Conservation (phyloP, 2,113 vertebrate genomes). For the Varanus komodoensis region DNA sequence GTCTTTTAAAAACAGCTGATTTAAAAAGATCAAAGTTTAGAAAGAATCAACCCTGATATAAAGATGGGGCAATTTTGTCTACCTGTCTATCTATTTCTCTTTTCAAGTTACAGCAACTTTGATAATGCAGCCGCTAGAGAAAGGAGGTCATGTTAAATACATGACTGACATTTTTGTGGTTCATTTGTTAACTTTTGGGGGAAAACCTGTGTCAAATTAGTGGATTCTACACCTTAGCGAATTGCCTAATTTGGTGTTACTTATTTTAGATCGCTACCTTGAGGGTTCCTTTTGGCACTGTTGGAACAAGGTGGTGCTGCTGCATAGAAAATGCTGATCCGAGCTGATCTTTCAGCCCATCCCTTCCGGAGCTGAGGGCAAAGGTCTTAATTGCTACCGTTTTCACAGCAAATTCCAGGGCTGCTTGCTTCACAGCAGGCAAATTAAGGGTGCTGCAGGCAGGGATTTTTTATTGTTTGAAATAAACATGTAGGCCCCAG, state of each 20-base stretch:
- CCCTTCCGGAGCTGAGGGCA: neutral
- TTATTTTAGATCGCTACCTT: neutral
- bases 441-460: too few relatives aligned
- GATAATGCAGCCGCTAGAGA: neutral
- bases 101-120: neutral
- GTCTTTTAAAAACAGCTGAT: neutral
- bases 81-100: too few relatives aligned
- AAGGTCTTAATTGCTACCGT: neutral
- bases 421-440: neutral
- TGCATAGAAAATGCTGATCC: neutral
- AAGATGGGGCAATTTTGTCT: neutral
- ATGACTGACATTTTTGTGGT: neutral
- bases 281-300: neutral
- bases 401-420: neutral
- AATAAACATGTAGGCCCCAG: neutral
- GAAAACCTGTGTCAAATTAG: neutral
- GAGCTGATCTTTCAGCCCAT: neutral
- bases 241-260: neutral
- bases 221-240: neutral
- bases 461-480: neutral
- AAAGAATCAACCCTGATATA: neutral
- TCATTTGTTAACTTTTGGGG: neutral
- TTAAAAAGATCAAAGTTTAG: constrained; percentile 28
- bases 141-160: neutral
- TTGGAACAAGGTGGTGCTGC: neutral